These are phyloP conservation scores for Phyllotreta striolata DNA, from an alignment of 2,888 invertebrate species.

Conservation along the genomic window DNA sequence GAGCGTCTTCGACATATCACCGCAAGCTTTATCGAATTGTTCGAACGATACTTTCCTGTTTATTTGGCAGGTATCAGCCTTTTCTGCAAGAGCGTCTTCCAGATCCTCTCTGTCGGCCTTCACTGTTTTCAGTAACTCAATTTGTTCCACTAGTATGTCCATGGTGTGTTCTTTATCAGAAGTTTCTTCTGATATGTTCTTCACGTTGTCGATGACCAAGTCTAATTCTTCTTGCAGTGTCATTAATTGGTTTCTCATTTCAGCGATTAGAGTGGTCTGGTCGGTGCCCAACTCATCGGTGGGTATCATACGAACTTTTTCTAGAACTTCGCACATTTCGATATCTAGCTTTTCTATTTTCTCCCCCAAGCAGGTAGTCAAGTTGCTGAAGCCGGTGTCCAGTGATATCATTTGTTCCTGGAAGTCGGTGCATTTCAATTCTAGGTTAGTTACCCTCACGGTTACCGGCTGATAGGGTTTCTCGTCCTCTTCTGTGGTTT, in stretches of 20 bases:
- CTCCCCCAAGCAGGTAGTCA: conserved; percentile 64
- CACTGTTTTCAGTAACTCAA: conserved; percentile 70
- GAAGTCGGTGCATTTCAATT: conserved; percentile 50
- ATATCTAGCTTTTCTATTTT: conserved; percentile 62
- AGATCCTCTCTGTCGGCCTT: conserved; percentile 78
- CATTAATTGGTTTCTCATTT: conserved; percentile 58
- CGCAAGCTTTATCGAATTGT: conserved; percentile 74
- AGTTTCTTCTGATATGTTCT: conserved; percentile 65
- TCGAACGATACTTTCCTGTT: conserved; percentile 78
- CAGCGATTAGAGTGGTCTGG: conserved; percentile 47
- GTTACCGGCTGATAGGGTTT: conserved; percentile 28
- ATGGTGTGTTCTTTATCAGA: conserved; percentile 65
- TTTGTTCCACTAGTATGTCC: conserved; percentile 70
- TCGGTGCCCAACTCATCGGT: conserved; percentile 47
- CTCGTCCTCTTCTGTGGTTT: neutral
- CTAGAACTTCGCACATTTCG: conserved; percentile 56
- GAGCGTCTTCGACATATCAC: conserved; percentile 70
- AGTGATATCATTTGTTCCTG: conserved; percentile 53
- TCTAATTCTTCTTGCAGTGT: conserved; percentile 61
- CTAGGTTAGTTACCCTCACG: conserved; percentile 38
- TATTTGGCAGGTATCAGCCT: conserved; percentile 74
- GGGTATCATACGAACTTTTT: conserved; percentile 45
- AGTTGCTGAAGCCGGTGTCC: conserved; percentile 55
- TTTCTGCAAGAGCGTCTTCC: conserved; percentile 76
- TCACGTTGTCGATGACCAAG: conserved; percentile 55